A percentile compares a stretch with the other conserved stretches of the same genome.
Evolutionary conservation across 2,113 vertebrate genomes (phyloP).

Genomic region (Arothron firmamentum): DNA sequence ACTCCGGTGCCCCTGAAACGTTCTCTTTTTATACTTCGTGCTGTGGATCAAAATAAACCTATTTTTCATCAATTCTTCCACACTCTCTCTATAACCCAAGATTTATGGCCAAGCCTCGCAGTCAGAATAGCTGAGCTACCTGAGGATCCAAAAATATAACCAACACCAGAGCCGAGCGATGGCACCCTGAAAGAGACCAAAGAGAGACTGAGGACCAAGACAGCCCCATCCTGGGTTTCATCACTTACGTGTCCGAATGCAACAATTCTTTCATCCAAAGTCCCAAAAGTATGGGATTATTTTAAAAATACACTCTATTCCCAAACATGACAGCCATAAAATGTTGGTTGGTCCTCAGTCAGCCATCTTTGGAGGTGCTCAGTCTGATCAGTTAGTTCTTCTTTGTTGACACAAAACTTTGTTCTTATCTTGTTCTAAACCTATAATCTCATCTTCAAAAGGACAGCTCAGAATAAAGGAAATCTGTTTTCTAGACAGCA

Average conservation of each 20-base stretch:
- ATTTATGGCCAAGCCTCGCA: constrained; percentile 31
- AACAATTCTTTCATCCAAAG: background rate
- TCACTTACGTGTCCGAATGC: background rate
- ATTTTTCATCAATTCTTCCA: background rate
- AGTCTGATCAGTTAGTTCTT: constrained; percentile 2
- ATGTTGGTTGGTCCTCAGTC: background rate
- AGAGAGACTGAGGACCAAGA: background rate
- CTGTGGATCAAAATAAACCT: constrained; percentile 13
- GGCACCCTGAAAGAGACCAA: background rate
- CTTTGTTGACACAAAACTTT: background rate
- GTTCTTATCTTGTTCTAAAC: constrained; percentile 14
- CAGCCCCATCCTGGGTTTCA: background rate
- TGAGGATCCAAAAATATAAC: constrained; percentile 53
- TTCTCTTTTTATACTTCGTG: constrained; percentile 19
- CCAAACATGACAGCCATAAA: too few relatives aligned
- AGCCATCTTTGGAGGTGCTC: constrained; percentile 7
- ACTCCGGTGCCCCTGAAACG: background rate
- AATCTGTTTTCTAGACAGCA: constrained; percentile 40
- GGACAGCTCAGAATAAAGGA: constrained; percentile 18
- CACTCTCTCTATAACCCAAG: constrained; percentile 15
- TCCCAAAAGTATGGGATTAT: background rate
- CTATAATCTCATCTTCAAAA: constrained; percentile 21
- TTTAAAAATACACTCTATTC: too few relatives aligned
- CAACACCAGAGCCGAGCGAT: constrained; percentile 9
- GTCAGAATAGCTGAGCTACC: constrained; percentile 56